Percentiles rank a stretch among this genome's conserved stretches.
Evolutionary conservation across 2,888 invertebrate genomes (phyloP).

Genomic region (Rhopalosiphum nymphaeae): DNA sequence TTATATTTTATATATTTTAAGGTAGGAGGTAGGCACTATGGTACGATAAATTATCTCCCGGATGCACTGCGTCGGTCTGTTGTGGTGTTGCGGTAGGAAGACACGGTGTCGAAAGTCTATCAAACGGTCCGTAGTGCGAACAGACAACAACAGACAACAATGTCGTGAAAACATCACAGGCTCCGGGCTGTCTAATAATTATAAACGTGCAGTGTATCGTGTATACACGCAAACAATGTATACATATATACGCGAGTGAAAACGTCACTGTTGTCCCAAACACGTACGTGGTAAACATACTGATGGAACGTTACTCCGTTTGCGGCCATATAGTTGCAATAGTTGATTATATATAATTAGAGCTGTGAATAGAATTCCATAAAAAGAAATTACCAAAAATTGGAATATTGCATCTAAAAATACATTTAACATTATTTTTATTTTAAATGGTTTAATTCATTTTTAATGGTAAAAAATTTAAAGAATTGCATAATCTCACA

Average conservation of each 20-base stretch:
- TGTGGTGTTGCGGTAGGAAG: neutral
- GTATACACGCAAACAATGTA: neutral
- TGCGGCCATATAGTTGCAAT: neutral
- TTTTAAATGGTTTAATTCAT: neutral
- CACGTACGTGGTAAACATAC: neutral
- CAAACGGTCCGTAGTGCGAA: slow-evolving; percentile 39
- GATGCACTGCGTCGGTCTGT: slow-evolving; percentile 1
- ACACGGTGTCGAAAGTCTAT: slow-evolving; percentile 39
- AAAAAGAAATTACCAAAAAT: neutral
- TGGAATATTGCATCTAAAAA: neutral
- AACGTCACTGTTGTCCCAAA: neutral
- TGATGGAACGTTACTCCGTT: neutral
- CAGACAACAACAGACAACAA: slow-evolving; percentile 32
- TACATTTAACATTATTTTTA: neutral
- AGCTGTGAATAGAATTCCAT: neutral
- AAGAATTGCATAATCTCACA: neutral
- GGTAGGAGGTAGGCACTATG: neutral
- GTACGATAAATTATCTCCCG: slow-evolving; percentile 51
- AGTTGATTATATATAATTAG: neutral
- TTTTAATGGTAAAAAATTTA: neutral
- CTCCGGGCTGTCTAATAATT: neutral
- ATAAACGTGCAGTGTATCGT: neutral
- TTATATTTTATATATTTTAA: neutral
- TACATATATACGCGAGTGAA: neutral
- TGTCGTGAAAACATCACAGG: neutral